phyloP scores from a whole-genome alignment of 2,113 vertebrate genomes.

The Coptodon bakossiorum region DNA sequence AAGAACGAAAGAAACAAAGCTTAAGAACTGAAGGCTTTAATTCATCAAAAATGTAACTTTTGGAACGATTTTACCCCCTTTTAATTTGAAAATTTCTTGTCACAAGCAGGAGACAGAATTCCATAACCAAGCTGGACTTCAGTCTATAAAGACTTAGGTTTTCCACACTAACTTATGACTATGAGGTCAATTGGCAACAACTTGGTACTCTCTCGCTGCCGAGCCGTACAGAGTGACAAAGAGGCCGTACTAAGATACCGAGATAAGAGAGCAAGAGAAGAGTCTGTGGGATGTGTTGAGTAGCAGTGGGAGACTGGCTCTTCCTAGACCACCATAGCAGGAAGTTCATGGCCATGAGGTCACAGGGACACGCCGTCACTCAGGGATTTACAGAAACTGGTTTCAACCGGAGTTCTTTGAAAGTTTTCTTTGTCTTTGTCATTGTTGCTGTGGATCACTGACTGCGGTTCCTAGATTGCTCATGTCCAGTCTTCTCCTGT shows the following conservation, averaged over 20 bases:
- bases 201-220: neutral
- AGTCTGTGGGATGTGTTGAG: constrained; percentile 15
- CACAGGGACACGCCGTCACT: constrained; percentile 28
- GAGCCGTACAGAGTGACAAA: neutral
- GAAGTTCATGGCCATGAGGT: constrained; percentile 59
- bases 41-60: neutral
- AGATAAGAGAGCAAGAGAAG: constrained; percentile 28
- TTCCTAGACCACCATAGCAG: constrained; percentile 28
- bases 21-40: neutral
- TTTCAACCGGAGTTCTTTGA: constrained; percentile 38
- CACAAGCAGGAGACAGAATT: neutral
- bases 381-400: constrained; percentile 55
- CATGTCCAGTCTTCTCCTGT: neutral
- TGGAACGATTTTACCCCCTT: neutral
- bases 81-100: neutral
- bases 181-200: neutral
- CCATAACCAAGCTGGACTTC: neutral
- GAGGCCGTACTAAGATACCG: constrained; percentile 10
- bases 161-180: neutral
- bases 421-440: constrained; percentile 17
- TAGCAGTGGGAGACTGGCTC: neutral
- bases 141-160: neutral
- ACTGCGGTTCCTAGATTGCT: neutral
- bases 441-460: neutral
- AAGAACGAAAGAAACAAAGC: neutral